Evolutionary conservation across 2,797 vertebrate species (phyloP).

Genomic region (Thaleichthys pacificus): DNA sequence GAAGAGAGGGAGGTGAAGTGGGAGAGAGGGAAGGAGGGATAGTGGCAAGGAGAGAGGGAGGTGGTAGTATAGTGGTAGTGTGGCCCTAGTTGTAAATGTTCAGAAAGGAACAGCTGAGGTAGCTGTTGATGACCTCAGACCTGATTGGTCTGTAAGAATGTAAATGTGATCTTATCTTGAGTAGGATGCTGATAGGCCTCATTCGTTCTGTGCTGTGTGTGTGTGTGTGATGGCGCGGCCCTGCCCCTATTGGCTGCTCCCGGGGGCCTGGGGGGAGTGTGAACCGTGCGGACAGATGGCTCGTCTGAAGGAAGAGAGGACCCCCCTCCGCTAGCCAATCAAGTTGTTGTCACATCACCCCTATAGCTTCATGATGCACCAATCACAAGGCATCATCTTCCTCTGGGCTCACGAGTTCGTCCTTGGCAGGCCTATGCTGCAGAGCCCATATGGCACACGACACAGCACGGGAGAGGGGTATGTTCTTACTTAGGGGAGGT

Average conservation of each 20-base stretch:
- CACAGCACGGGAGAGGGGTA: too few relatives aligned
- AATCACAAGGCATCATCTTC: not conserved
- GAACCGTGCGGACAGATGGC: constrained; percentile 17
- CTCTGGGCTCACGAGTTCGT: not conserved
- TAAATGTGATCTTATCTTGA: not conserved
- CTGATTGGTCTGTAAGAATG: too few relatives aligned
- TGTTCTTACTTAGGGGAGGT: too few relatives aligned
- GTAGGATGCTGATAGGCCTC: not conserved
- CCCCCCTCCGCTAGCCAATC: not conserved
- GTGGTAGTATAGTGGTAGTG: too few relatives aligned
- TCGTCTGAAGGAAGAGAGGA: not conserved
- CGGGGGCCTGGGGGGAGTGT: not conserved
- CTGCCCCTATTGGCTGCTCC: not conserved
- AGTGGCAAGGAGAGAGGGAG: too few relatives aligned
- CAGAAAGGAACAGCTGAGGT: too few relatives aligned
- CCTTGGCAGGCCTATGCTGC: not conserved
- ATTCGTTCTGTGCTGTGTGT: not conserved
- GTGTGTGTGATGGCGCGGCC: not conserved
- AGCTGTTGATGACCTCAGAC: too few relatives aligned
- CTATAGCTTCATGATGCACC: not conserved
- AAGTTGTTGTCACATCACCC: not conserved
- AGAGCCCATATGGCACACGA: too few relatives aligned
- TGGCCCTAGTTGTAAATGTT: too few relatives aligned
- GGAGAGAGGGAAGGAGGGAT: not conserved
- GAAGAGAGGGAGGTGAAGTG: not conserved